Evolutionary conservation across 2,113 vertebrate genomes (phyloP).

Genomic region (Tinamus guttatus): DNA sequence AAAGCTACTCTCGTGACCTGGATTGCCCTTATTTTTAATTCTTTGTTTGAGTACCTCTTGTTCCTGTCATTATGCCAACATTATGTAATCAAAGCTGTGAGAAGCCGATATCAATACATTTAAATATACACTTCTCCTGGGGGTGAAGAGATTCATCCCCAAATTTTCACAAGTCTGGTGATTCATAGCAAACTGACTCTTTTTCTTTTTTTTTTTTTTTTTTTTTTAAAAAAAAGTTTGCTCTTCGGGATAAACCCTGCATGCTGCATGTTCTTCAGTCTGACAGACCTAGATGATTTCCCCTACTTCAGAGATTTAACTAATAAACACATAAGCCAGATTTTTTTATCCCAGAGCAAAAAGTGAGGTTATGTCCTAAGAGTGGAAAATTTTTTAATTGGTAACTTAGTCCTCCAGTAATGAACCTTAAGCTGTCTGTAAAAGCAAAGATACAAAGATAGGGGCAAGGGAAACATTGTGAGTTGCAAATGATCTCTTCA

Average conservation of each 20-base stretch:
- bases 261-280: background rate
- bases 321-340: background rate
- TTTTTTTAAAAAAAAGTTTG: background rate
- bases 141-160: background rate
- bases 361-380: background rate
- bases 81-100: background rate
- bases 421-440: background rate
- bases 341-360: background rate
- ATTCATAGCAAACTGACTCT: background rate
- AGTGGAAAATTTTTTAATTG: background rate
- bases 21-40: constrained; percentile 15
- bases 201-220: too few relatives aligned
- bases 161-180: background rate
- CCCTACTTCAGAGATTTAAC: background rate
- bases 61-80: background rate
- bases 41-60: constrained; percentile 9
- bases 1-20: background rate
- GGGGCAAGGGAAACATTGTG: background rate
- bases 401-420: background rate
- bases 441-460: background rate
- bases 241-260: fast-evolving
- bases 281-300: background rate
- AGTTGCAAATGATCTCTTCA: background rate
- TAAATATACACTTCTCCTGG: background rate
- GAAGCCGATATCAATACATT: background rate